phyloP scores from a whole-genome alignment of 2,113 vertebrate species.

The Sinocyclocheilus maitianheensis region DNA sequence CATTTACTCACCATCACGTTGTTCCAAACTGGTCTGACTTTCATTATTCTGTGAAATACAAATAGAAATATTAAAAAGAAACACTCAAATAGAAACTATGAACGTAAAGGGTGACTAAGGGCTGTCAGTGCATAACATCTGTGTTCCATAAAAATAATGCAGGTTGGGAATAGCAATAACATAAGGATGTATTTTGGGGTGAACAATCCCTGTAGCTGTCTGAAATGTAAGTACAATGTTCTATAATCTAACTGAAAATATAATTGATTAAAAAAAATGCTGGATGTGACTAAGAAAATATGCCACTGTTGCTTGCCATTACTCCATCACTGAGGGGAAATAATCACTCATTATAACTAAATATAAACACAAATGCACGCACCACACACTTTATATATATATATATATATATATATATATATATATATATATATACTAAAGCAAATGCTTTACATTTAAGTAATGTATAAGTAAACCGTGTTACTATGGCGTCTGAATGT shows the following conservation, averaged over 20 bases:
- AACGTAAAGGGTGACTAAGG: background rate
- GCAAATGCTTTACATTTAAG: background rate
- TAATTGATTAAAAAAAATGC: too few species aligned
- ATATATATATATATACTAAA: too few species aligned
- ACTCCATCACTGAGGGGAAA: too few species aligned
- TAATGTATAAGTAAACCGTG: background rate
- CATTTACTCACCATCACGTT: background rate
- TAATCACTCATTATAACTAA: too few species aligned
- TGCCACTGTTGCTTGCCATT: too few species aligned
- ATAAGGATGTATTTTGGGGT: too few species aligned
- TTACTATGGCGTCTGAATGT: background rate
- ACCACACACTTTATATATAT: too few species aligned
- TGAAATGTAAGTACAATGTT: background rate
- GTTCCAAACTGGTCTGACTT: background rate
- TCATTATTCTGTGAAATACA: background rate
- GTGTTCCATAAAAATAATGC: background rate
- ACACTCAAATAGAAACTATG: background rate
- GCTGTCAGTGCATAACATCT: background rate
- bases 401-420: too few species aligned
- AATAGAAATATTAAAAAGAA: background rate
- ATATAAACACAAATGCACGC: too few species aligned
- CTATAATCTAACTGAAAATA: too few species aligned
- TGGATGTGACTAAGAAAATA: too few species aligned
- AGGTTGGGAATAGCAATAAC: background rate
- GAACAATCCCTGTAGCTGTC: background rate